A percentile compares a stretch with the other conserved stretches of the same genome.
These are phyloP conservation scores for Chirona hameri DNA, from an alignment of 2,888 invertebrate species.

Conservation along the genomic window DNA sequence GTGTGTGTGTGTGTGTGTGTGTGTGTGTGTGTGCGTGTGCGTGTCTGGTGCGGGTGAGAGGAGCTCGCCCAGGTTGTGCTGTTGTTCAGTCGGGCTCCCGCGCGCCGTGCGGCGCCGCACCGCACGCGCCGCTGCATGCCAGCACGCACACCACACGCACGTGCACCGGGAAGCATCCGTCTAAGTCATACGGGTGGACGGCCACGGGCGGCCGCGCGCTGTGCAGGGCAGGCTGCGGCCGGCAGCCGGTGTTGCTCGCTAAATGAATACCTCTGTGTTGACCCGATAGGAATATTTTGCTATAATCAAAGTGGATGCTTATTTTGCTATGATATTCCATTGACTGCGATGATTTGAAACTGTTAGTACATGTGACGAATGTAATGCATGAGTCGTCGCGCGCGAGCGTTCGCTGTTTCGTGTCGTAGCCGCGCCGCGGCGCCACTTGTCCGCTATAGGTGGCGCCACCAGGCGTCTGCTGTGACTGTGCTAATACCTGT, in stretches of 20 bases:
- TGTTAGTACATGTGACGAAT: neutral
- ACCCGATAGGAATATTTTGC: conserved; percentile 29
- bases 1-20: no score
- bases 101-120: neutral
- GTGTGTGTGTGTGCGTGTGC: no score
- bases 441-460: conserved; percentile 31
- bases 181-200: conserved; percentile 25
- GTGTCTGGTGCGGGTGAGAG: no score
- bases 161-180: conserved; percentile 11
- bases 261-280: conserved; percentile 28
- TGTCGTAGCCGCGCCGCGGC: neutral
- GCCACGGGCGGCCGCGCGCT: neutral
- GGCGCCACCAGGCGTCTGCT: conserved; percentile 1
- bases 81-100: neutral
- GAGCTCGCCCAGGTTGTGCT: neutral
- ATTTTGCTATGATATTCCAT: conserved; percentile 29
- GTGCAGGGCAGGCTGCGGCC: neutral
- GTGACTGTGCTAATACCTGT: conserved; percentile 24
- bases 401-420: neutral
- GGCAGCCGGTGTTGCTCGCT: conserved; percentile 7
- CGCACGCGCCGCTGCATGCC: neutral
- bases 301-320: conserved; percentile 29
- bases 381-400: conserved; percentile 25
- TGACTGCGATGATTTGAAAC: conserved; percentile 24
- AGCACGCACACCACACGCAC: neutral